These are phyloP conservation scores for Cladorhizidae sp. DNA, from an alignment of 37 sponge, comb jelly and placozoan species.

Conservation along the genomic window DNA sequence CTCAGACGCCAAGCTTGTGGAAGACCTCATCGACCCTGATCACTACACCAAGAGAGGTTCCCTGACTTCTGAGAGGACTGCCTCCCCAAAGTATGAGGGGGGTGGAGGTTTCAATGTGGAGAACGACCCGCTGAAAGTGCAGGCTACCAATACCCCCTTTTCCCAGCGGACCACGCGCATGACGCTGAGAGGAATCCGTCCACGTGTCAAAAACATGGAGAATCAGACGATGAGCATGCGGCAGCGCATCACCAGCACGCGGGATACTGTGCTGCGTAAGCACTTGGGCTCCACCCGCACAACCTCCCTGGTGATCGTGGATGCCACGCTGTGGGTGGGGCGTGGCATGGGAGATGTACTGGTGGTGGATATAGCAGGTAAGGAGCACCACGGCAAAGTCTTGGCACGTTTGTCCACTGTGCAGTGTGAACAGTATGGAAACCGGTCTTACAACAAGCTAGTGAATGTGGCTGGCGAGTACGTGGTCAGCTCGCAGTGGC, in stretches of 20 bases:
- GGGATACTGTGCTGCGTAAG: slow-evolving; percentile 27
- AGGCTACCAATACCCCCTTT: slow-evolving; percentile 29
- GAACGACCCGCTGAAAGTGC: slow-evolving; percentile 24
- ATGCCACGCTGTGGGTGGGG: slow-evolving; percentile 83
- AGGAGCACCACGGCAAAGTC: slow-evolving; percentile 51
- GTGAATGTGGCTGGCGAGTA: slow-evolving; percentile 57
- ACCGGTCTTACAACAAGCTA: slow-evolving; percentile 73
- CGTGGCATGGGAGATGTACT: slow-evolving; percentile 92
- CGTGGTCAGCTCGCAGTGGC: slow-evolving; percentile 83
- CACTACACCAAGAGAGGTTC: background rate
- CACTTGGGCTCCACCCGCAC: slow-evolving; percentile 76
- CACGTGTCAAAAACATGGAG: slow-evolving; percentile 35
- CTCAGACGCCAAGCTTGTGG: slow-evolving; percentile 38
- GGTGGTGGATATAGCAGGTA: slow-evolving; percentile 56
- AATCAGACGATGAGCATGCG: background rate
- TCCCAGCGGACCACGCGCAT: slow-evolving; percentile 30
- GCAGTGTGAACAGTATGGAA: slow-evolving; percentile 74
- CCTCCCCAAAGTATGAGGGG: background rate
- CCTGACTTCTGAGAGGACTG: background rate
- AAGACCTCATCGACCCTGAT: slow-evolving; percentile 39
- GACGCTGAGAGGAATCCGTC: slow-evolving; percentile 38
- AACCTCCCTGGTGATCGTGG: slow-evolving; percentile 77
- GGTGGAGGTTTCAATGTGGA: slow-evolving; percentile 21
- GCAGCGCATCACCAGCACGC: slow-evolving; percentile 15
- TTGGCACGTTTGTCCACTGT: slow-evolving; percentile 70